These are phyloP conservation scores for Acronicta leporina DNA, from an alignment of 2,888 invertebrate species.

Conservation along the genomic window DNA sequence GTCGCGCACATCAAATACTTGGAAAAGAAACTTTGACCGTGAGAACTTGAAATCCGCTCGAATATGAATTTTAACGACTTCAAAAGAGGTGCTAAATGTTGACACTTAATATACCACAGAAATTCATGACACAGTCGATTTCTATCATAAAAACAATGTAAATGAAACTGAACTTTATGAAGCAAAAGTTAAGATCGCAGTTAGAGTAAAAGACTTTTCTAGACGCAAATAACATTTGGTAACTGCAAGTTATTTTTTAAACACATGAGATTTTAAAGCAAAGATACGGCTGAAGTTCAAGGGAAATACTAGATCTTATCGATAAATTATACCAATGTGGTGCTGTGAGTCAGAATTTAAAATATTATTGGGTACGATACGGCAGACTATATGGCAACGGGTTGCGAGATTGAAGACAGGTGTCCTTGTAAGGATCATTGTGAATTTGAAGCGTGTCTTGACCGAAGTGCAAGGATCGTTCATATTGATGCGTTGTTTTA, in stretches of 20 bases:
- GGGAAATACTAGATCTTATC: slow-evolving; percentile 60
- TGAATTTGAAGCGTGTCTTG: slow-evolving; percentile 17
- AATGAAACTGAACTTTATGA: slow-evolving; percentile 19
- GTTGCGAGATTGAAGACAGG: slow-evolving; percentile 27
- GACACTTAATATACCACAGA: slow-evolving; percentile 59
- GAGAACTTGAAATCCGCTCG: slow-evolving; percentile 54
- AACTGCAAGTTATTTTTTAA: slow-evolving; percentile 53
- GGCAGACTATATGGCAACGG: slow-evolving; percentile 48
- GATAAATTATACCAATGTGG: slow-evolving; percentile 50
- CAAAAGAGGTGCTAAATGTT: slow-evolving; percentile 63
- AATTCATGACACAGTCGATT: slow-evolving; percentile 27
- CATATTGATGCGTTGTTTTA: slow-evolving; percentile 9
- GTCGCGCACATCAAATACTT: slow-evolving; percentile 42
- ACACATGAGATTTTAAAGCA: slow-evolving; percentile 56
- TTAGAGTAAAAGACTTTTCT: slow-evolving; percentile 5
- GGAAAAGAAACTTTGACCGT: slow-evolving; percentile 54
- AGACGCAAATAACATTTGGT: slow-evolving; percentile 38
- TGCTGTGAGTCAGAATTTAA: slow-evolving; percentile 51
- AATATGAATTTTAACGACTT: slow-evolving; percentile 63
- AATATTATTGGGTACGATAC: slow-evolving; percentile 45
- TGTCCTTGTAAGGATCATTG: slow-evolving; percentile 26
- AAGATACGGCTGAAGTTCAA: slow-evolving; percentile 56
- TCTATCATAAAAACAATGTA: background rate
- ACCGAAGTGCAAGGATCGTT: slow-evolving; percentile 28
- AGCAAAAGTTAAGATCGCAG: slow-evolving; percentile 9